Percentiles rank a stretch among this genome's conserved stretches.
These are phyloP conservation scores for Hafferia zeledoni DNA, from an alignment of 2,797 vertebrate species.

Conservation along the genomic window DNA sequence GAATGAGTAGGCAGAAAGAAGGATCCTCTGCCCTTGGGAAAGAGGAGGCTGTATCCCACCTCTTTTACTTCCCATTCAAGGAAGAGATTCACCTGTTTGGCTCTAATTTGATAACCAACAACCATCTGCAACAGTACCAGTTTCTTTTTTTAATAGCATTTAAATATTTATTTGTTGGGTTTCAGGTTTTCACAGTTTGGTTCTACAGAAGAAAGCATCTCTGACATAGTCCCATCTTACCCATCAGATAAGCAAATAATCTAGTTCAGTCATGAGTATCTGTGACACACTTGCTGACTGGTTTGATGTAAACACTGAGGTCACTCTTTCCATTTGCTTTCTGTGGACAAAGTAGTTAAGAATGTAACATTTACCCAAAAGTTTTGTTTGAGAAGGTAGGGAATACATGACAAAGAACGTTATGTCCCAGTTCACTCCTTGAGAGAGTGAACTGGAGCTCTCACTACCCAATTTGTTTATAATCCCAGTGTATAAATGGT, in stretches of 20 bases:
- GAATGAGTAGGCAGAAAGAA: background rate
- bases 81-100: background rate
- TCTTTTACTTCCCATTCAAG: background rate
- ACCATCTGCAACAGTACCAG: background rate
- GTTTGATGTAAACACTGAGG: slow-evolving; percentile 6
- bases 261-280: background rate
- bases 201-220: background rate
- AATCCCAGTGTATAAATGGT: background rate
- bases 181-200: background rate
- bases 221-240: background rate
- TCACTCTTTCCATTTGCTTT: slow-evolving; percentile 20
- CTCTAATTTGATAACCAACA: background rate
- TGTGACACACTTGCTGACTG: background rate
- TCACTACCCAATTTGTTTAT: background rate
- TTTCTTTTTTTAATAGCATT: background rate
- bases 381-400: slow-evolving; percentile 9
- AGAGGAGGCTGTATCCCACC: background rate
- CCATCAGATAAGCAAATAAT: background rate
- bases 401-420: background rate
- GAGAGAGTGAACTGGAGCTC: background rate
- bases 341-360: background rate
- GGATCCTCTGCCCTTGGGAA: background rate
- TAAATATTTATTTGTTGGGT: background rate
- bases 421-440: background rate
- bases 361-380: background rate